Evolutionary conservation across 1,140 invertebrate genomes (phyloP), one percentile per base, ranked within the genome.

Genomic region (Apis dorsata): DNA sequence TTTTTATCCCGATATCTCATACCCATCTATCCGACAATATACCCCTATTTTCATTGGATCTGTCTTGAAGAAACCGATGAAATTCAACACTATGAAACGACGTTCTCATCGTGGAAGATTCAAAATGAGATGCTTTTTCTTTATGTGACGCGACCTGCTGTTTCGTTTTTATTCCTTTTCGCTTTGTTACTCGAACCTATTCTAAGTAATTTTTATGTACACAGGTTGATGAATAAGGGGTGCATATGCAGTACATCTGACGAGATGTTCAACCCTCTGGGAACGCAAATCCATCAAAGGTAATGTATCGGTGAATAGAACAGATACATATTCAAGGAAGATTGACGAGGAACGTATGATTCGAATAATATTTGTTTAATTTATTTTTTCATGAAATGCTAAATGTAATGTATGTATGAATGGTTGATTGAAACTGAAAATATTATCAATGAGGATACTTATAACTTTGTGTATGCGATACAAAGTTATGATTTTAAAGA

Each of bases 41-140:
- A 81, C 85, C 87, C 87, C 81, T 86, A 87, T 86, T 87, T 44
- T 86, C 69, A 34, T 44, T 55, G n/a, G 21, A 55, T 59, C 57
- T 69, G 71, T 70, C 68, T 82, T 74, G 79, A 85, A 85, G 51
- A 78, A 83, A 74, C 77, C 78, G 88, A 89, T 89, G 87, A 90
- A 90, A 90, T 86, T 90, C 85, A 87, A 91, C 89, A 85, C 90
- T 85, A 71, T 24, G 73, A 63, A 28, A 69, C 51, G 60, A 24
- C 72, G 60, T 73, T 68, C 69, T 53, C 68, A 60, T n/a, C 55
- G 13, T 49, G 17, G 17, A 15, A 63, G 24, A 21, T 28, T n/a
- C 51, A 17, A 77, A 65, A 44, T 60, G 11, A 28, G 69, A 57
- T 10, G 57, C 57, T 17, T 76, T 57, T 69, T 51, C 28, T 55